Conservation (phyloP, 2,888 invertebrate genomes). For the Campoletis raptor region DNA sequence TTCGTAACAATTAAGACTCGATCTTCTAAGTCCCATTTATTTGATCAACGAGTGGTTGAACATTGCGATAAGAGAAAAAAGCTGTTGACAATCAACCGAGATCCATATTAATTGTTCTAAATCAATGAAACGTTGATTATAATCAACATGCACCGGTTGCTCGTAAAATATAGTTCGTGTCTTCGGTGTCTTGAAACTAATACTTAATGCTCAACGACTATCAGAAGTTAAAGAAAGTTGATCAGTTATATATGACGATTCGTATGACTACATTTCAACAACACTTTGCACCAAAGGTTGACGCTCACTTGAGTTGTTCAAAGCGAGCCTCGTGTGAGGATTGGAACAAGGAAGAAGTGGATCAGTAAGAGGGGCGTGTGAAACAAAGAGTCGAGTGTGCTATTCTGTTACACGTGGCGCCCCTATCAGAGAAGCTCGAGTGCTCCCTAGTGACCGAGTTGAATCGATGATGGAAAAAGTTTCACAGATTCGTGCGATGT, state of each 20-base stretch:
- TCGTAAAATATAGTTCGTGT: background rate
- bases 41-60: background rate
- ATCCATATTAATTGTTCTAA: too few species aligned
- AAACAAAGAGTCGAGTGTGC: conserved; percentile 42
- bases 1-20: too few species aligned
- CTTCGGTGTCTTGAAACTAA: background rate
- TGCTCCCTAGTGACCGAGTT: conserved; percentile 76
- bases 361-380: conserved; percentile 37
- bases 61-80: too few species aligned
- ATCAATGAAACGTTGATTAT: background rate
- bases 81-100: background rate
- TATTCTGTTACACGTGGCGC: conserved; percentile 30
- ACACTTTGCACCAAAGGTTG: conserved; percentile 29
- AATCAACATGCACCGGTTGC: background rate
- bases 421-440: conserved; percentile 59
- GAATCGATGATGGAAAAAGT: conserved; percentile 81
- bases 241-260: conserved; percentile 35
- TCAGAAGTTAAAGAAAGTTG: background rate
- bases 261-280: conserved; percentile 59
- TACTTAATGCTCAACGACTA: background rate
- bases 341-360: conserved; percentile 8
- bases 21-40: background rate
- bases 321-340: conserved; percentile 6
- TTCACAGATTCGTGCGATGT: conserved; percentile 77
- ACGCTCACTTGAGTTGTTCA: conserved; percentile 24